Conservation (phyloP, 2,888 invertebrate species). For the Laothoe populi region DNA sequence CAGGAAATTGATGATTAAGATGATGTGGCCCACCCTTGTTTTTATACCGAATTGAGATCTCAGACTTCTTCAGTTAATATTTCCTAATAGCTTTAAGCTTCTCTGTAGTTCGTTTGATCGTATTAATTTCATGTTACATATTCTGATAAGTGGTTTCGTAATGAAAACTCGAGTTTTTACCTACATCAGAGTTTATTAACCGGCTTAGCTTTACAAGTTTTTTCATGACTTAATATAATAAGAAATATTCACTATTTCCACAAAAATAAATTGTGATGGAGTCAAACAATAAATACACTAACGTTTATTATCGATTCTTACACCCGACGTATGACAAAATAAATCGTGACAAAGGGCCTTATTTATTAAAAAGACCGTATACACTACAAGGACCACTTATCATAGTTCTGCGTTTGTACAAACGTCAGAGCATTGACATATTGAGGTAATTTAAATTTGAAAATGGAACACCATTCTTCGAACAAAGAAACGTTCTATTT, state of each 20-base stretch:
- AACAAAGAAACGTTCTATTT: constrained; percentile 78
- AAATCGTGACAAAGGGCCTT: constrained; percentile 52
- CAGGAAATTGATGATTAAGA: constrained; percentile 27
- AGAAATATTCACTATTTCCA: no score
- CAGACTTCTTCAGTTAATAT: constrained; percentile 57
- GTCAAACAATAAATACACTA: not conserved
- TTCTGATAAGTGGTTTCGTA: not conserved
- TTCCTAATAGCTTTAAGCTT: constrained; percentile 31
- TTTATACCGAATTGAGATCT: constrained; percentile 53
- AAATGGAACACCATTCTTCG: constrained; percentile 40
- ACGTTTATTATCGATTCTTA: constrained; percentile 5
- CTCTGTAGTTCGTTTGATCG: not conserved
- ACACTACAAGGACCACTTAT: constrained; percentile 7
- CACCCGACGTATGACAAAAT: constrained; percentile 38
- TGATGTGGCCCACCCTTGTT: constrained; percentile 42
- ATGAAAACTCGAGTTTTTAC: not conserved
- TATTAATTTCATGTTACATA: constrained; percentile 15
- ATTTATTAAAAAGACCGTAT: constrained; percentile 36
- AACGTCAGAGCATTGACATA: constrained; percentile 24
- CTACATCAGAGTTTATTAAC: constrained; percentile 1
- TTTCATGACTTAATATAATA: no score
- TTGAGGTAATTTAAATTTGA: constrained; percentile 14
- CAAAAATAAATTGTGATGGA: constrained; percentile 7
- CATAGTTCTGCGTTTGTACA: constrained; percentile 9
- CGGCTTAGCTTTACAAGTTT: not conserved